Evolutionary conservation across 35 echinoderm and acorn worm species (phyloP).

Genomic region (Ophiothrix spiculata): DNA sequence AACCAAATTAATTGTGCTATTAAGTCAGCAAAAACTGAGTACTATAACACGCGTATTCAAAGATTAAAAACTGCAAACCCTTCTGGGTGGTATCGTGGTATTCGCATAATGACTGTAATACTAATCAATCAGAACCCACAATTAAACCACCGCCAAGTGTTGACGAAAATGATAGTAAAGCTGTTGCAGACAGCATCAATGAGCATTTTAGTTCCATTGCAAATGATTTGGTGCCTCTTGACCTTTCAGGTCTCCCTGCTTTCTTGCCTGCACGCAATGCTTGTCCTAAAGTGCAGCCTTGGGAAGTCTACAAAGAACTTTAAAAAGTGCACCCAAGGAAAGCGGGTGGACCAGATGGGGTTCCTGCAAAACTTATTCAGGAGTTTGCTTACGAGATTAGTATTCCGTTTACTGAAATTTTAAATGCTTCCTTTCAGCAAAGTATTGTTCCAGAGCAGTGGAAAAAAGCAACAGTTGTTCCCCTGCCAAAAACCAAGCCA

Average conservation of each 20-base stretch:
- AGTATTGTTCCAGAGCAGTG: constrained; percentile 16
- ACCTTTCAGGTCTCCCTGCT: background rate
- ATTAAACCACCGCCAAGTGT: background rate
- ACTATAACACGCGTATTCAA: background rate
- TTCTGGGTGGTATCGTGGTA: background rate
- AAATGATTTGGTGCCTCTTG: constrained; percentile 1
- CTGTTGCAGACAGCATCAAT: constrained; percentile 13
- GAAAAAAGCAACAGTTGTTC: constrained; percentile 35
- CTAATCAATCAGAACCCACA: background rate
- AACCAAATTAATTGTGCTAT: constrained; percentile 5
- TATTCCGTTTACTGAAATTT: constrained; percentile 12
- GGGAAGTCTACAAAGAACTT: constrained; percentile 23
- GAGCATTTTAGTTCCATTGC: background rate
- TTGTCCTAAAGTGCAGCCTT: constrained; percentile 3
- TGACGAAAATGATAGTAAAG: background rate
- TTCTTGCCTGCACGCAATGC: constrained; percentile 1
- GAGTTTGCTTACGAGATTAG: constrained; percentile 54
- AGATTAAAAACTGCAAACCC: background rate
- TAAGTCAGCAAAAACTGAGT: background rate
- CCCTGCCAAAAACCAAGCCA: constrained; percentile 37
- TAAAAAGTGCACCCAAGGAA: background rate
- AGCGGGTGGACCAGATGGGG: constrained; percentile 17
- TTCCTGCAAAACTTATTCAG: constrained; percentile 27
- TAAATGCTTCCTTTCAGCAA: constrained; percentile 17
- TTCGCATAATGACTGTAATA: background rate